Evolutionary conservation across 2,797 vertebrate species (phyloP).

Genomic region (Lophotriccus pileatus): DNA sequence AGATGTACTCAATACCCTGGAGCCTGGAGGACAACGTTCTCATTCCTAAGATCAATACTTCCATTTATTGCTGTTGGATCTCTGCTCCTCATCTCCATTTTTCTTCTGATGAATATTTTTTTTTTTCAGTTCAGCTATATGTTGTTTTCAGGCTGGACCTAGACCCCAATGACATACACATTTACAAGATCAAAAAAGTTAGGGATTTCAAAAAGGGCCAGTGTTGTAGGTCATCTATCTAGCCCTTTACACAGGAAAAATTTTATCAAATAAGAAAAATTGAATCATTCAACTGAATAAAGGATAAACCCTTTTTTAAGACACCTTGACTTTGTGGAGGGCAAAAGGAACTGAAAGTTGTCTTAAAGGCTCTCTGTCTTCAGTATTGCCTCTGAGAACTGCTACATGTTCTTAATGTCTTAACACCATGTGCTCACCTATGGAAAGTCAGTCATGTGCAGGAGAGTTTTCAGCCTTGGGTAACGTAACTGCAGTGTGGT

Average conservation of each 20-base stretch:
- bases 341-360: not conserved
- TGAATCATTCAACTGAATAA: not conserved
- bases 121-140: not conserved
- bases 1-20: not conserved
- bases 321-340: not conserved
- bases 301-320: not conserved
- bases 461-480: not conserved
- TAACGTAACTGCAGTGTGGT: not conserved
- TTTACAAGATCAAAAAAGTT: not conserved
- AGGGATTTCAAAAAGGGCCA: not conserved
- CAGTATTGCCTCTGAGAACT: not conserved
- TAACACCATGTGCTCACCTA: fast-evolving
- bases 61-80: not conserved
- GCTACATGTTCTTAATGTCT: not conserved
- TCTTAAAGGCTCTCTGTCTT: not conserved
- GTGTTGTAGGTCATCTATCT: not conserved
- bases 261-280: not conserved
- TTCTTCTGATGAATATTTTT: not conserved
- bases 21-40: not conserved
- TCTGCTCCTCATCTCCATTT: not conserved
- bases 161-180: not conserved
- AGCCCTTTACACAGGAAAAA: not conserved
- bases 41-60: not conserved
- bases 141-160: not conserved
- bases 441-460: fast-evolving